These are phyloP conservation scores for Sebastes taczanowskii DNA, from an alignment of 2,797 vertebrate genomes.

Conservation along the genomic window DNA sequence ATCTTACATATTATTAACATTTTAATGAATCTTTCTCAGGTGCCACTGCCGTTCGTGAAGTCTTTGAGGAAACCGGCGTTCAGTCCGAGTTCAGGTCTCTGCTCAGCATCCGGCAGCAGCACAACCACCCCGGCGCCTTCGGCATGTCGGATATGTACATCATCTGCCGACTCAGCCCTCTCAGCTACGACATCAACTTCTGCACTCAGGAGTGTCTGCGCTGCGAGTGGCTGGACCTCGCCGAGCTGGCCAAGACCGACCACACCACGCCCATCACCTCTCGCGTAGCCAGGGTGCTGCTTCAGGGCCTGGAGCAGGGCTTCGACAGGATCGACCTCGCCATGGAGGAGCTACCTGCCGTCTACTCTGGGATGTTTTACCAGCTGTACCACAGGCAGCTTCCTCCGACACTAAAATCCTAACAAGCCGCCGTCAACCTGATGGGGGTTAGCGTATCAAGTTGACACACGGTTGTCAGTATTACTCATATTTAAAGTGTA, in stretches of 20 bases:
- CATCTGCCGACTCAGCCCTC: conserved; percentile 90
- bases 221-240: conserved; percentile 91
- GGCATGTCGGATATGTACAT: conserved; percentile 95
- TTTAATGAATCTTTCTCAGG: conserved; percentile 71
- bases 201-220: conserved; percentile 91
- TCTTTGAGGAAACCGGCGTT: conserved; percentile 95
- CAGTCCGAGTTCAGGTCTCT: conserved; percentile 91
- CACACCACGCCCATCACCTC: conserved; percentile 88
- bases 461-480: not conserved
- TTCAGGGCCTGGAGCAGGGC: conserved; percentile 86
- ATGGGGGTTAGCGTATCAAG: not conserved
- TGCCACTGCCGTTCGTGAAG: conserved; percentile 91
- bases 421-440: not conserved
- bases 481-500: conserved; percentile 29
- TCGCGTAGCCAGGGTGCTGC: conserved; percentile 86
- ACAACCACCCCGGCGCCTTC: conserved; percentile 90
- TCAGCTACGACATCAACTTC: conserved; percentile 86
- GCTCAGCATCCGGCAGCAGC: conserved; percentile 94
- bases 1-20: not conserved
- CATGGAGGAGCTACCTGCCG: conserved; percentile 87
- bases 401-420: conserved; percentile 68
- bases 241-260: conserved; percentile 76
- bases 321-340: conserved; percentile 88
- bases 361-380: conserved; percentile 88
- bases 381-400: conserved; percentile 91